These are phyloP conservation scores for Notodromas monacha DNA, from an alignment of 2,888 invertebrate species.

Conservation along the genomic window DNA sequence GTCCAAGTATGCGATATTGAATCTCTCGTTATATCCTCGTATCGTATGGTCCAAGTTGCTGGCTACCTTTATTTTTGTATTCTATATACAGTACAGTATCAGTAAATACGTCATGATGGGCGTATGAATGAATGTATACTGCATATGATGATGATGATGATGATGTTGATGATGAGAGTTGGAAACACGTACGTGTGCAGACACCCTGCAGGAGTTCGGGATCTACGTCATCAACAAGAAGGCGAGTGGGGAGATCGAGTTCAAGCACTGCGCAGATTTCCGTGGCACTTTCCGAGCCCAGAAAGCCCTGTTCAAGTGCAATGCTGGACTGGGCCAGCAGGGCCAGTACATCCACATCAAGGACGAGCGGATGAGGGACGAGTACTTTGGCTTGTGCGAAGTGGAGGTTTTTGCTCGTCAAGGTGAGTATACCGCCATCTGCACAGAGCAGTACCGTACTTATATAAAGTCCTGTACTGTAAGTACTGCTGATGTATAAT, in stretches of 20 bases:
- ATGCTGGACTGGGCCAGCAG: conserved; percentile 12
- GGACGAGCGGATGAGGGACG: conserved; percentile 13
- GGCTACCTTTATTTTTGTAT: too few relatives aligned
- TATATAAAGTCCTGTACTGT: too few relatives aligned
- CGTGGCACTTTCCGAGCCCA: conserved; percentile 12
- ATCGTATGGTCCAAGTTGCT: too few relatives aligned
- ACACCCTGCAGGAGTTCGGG: conserved; percentile 11
- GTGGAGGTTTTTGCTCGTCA: conserved; percentile 14
- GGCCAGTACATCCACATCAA: conserved; percentile 14
- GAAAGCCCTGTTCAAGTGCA: conserved; percentile 12
- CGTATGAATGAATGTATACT: too few relatives aligned
- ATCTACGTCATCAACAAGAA: conserved; percentile 13
- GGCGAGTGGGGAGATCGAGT: conserved; percentile 12
- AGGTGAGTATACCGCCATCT: conserved; percentile 11
- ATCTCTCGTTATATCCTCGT: too few relatives aligned
- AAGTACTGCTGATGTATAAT: too few relatives aligned
- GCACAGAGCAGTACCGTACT: too few relatives aligned
- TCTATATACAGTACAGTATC: too few relatives aligned
- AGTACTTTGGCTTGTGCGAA: conserved; percentile 15
- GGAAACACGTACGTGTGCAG: too few relatives aligned
- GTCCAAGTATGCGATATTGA: too few relatives aligned
- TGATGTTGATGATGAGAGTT: not conserved
- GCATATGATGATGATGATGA: too few relatives aligned
- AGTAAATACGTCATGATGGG: too few relatives aligned
- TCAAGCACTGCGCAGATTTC: conserved; percentile 13